Base-by-base conservation (phyloP, 2,113 vertebrate species). In the Spea multiplicata region DNA sequence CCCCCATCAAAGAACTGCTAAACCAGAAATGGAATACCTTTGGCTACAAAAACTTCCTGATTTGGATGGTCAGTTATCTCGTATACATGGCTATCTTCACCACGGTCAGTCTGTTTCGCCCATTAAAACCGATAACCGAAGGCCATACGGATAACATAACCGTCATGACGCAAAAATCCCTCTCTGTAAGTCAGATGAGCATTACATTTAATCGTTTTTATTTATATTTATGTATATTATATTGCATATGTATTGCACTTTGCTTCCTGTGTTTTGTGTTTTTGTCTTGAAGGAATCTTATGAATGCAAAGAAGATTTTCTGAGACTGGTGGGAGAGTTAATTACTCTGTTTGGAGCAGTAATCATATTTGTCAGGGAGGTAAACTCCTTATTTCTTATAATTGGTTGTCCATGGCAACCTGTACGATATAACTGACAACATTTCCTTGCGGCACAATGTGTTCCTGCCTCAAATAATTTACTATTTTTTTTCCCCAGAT, bases 361-460 rank as follows among this genome's bases (percentile, higher is more conserved):
- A 50, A 64, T 85, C 71, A 81, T 82, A 62, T 81, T 78, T 61
- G 67, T 65, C 68, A 62, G 66, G 74, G 80, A 83, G 48, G 52
- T 77, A 61, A 13, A 44, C 8, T 47, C 16, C 8, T 44, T 12
- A 57, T 6, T 57, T 71, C 0, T 17, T n/a, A 44, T 44, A 44
- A 66, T 53, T 75, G 48, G 47, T 66, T 66, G 52, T 75, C 49
- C 4, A 45, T 66, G 53, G 62, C 47, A 66, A 53, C 62, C 16
- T 30, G 46, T 9, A 10, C 5, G 8, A 47, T 46, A 47, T 14
- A 16, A 67, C 4, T 66, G 6, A 17, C 30, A 47, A 59, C 7
- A 44, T 59, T n/a, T 73, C 13, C 6, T 61, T 8, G 7, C 53
- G 49, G 48, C 50, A 7, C 47, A 3, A 9, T 53, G 2, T 30